Conservation (phyloP, 1,140 invertebrate species). For the Drosophila ironensis region DNA sequence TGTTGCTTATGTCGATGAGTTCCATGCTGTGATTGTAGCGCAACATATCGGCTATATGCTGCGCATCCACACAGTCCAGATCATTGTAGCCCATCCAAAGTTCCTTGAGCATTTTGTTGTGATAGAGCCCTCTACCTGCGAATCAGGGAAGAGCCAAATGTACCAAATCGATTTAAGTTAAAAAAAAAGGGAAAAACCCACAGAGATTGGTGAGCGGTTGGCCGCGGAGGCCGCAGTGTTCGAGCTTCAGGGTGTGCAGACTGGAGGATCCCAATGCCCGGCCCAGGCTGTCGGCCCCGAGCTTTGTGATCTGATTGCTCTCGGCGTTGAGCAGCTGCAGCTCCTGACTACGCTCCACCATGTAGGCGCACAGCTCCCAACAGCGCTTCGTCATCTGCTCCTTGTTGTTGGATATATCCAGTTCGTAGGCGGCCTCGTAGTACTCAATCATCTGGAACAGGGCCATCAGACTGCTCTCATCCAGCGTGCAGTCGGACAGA, state of each 20-base stretch:
- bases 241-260: conserved; percentile 88
- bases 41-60: conserved; percentile 88
- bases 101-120: conserved; percentile 90
- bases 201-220: conserved; percentile 86
- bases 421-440: conserved; percentile 90
- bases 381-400: conserved; percentile 86
- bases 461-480: conserved; percentile 82
- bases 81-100: conserved; percentile 92
- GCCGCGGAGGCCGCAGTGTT: conserved; percentile 88
- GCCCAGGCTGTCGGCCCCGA: conserved; percentile 71
- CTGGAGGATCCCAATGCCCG: conserved; percentile 84
- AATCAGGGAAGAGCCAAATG: not conserved
- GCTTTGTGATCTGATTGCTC: conserved; percentile 75
- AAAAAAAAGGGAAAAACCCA: conserved; percentile 74
- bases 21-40: conserved; percentile 88
- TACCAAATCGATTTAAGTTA: conserved; percentile 1
- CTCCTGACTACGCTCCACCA: conserved; percentile 75
- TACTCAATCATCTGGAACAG: conserved; percentile 96
- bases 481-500: conserved; percentile 70
- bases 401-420: conserved; percentile 90
- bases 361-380: conserved; percentile 85
- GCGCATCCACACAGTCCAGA: conserved; percentile 88
- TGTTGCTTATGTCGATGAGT: conserved; percentile 90
- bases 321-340: conserved; percentile 73
- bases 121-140: conserved; percentile 89